Conservation (phyloP, 2,888 invertebrate species). For the Peribatodes rhomboidaria region DNA sequence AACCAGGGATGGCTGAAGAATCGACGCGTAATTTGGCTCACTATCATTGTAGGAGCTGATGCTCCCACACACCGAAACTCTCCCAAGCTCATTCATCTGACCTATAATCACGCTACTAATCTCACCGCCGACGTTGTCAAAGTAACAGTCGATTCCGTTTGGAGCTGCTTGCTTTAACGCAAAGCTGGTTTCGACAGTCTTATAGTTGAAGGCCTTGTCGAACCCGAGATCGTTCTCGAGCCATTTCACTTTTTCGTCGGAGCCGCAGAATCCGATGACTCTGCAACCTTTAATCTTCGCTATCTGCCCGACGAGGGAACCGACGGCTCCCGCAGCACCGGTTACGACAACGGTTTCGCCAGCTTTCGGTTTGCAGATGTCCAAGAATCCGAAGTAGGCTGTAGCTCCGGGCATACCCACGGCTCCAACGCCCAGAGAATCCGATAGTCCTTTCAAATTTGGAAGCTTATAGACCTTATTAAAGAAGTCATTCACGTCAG, state of each 20-base stretch:
- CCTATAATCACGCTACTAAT: constrained; percentile 85
- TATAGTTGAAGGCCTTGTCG: constrained; percentile 91
- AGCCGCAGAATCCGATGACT: constrained; percentile 90
- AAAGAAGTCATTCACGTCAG: constrained; percentile 36
- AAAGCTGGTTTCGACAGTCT: constrained; percentile 82
- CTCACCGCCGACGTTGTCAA: constrained; percentile 91
- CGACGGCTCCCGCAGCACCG: constrained; percentile 92
- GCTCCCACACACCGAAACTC: constrained; percentile 84
- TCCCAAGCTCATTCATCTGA: constrained; percentile 87
- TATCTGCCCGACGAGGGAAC: constrained; percentile 91
- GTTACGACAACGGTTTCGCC: constrained; percentile 91
- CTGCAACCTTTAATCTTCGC: constrained; percentile 89
- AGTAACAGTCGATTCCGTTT: constrained; percentile 90
- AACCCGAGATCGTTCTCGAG: constrained; percentile 88
- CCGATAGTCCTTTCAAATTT: constrained; percentile 81
- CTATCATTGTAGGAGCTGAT: constrained; percentile 71
- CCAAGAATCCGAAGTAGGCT: constrained; percentile 91
- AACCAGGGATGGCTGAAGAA: constrained; percentile 75
- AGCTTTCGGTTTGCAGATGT: constrained; percentile 89
- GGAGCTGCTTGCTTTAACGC: constrained; percentile 89
- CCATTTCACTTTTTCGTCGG: constrained; percentile 90
- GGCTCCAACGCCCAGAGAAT: constrained; percentile 87
- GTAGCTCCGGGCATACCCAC: constrained; percentile 91
- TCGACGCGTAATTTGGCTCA: constrained; percentile 63
- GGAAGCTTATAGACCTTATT: constrained; percentile 75